A percentile compares a stretch with the other conserved stretches of the same genome.
Evolutionary conservation across 2,797 vertebrate genomes (phyloP).

Genomic region (Argyrosomus regius): DNA sequence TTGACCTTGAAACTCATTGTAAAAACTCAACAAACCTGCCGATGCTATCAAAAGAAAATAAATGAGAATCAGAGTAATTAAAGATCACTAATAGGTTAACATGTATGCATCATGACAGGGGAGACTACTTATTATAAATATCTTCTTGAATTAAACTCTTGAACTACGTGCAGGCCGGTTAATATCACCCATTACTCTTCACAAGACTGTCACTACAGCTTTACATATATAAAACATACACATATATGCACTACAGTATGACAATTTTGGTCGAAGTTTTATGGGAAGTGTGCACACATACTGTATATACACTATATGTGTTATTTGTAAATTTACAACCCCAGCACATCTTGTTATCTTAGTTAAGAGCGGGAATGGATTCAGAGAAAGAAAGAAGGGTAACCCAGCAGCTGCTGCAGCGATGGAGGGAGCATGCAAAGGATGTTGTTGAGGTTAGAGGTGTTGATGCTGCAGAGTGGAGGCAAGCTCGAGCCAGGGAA

Average conservation of each 20-base stretch:
- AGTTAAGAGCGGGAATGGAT: constrained; percentile 13
- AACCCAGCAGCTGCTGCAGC: constrained; percentile 25
- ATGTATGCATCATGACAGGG: not conserved
- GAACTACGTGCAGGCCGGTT: not conserved
- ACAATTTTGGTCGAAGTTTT: not conserved
- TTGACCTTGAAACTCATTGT: not conserved
- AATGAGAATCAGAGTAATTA: not conserved
- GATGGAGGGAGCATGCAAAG: constrained; percentile 46
- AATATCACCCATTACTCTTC: not conserved
- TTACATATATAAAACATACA: not conserved
- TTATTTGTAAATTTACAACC: constrained; percentile 3
- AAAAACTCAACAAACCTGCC: not conserved
- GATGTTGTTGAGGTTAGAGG: constrained; percentile 63
- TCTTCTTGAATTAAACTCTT: not conserved
- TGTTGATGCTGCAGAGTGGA: constrained; percentile 61
- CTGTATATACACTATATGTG: not conserved
- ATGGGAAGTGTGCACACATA: not conserved
- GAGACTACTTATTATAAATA: not conserved
- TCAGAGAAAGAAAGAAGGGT: constrained; percentile 23
- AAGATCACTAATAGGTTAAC: not conserved
- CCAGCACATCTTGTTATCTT: not conserved
- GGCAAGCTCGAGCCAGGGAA: constrained; percentile 48
- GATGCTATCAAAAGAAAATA: not conserved
- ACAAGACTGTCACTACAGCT: not conserved
- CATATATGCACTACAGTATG: not conserved